These are phyloP conservation scores for Sternotherus odoratus DNA, from an alignment of 2,797 vertebrate species.

Conservation along the genomic window DNA sequence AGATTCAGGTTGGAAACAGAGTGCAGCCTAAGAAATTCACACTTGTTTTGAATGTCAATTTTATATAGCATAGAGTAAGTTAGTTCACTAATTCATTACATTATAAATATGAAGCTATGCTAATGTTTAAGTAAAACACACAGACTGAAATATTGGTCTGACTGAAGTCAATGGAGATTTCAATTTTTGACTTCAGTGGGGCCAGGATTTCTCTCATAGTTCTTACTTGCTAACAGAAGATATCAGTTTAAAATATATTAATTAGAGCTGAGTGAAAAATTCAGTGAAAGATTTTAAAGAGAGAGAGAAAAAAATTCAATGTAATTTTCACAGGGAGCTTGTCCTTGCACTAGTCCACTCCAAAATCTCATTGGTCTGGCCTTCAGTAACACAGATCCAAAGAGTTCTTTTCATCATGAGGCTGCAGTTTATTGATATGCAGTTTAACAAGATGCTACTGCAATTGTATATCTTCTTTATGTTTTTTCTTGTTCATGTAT, in stretches of 20 bases:
- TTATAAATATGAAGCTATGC: background rate
- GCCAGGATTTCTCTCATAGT: constrained; percentile 3
- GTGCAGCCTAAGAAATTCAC: constrained; percentile 62
- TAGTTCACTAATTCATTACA: background rate
- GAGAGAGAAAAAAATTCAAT: background rate
- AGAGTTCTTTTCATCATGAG: background rate
- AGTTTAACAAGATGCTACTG: background rate
- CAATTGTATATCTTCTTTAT: background rate
- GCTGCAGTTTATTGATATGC: background rate
- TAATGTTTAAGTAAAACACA: constrained; percentile 15
- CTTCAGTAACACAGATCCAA: background rate
- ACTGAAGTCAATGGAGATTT: background rate
- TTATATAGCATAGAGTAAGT: background rate
- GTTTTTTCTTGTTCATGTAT: background rate
- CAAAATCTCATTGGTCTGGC: background rate
- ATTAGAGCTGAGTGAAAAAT: background rate
- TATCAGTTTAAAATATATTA: background rate
- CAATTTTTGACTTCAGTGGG: background rate
- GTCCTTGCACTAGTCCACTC: background rate
- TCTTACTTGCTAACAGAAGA: background rate
- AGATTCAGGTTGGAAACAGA: constrained; percentile 59
- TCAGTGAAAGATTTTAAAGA: background rate
- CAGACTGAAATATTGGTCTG: background rate
- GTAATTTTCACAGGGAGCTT: background rate
- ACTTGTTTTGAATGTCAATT: constrained; percentile 25